phyloP scores from a whole-genome alignment of 2,888 invertebrate species.

The Mythimna lalbum region DNA sequence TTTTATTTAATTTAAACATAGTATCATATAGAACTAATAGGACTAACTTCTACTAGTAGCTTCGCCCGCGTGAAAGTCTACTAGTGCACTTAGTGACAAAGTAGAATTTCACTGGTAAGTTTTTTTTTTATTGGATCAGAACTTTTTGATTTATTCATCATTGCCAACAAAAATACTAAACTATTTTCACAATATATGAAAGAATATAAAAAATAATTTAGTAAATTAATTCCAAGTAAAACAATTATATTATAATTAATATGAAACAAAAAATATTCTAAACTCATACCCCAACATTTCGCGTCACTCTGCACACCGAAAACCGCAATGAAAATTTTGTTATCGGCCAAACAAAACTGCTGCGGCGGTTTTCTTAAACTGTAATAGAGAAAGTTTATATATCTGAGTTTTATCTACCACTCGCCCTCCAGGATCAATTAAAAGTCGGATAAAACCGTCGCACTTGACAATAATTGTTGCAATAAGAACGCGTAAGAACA shows the following conservation, averaged over 20 bases:
- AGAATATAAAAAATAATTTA: no score
- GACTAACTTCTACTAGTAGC: no score
- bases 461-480: constrained; percentile 87
- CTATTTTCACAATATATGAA: no score
- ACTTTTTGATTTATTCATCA: no score
- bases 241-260: not conserved
- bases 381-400: constrained; percentile 90
- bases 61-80: no score
- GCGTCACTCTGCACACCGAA: constrained; percentile 72
- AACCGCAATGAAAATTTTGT: constrained; percentile 82
- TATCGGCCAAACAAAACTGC: constrained; percentile 85
- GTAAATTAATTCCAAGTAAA: not conserved
- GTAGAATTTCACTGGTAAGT: no score
- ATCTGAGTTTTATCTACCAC: constrained; percentile 87
- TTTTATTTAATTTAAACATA: no score
- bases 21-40: no score
- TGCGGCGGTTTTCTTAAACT: constrained; percentile 87
- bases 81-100: no score
- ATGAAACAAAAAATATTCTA: constrained; percentile 62
- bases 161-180: no score
- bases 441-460: constrained; percentile 85
- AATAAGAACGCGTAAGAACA: constrained; percentile 80
- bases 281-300: constrained; percentile 67
- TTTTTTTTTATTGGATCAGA: no score
- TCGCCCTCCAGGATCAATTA: constrained; percentile 91